Evolutionary conservation across 2,113 vertebrate species (phyloP).

Genomic region (Tetrax tetrax): DNA sequence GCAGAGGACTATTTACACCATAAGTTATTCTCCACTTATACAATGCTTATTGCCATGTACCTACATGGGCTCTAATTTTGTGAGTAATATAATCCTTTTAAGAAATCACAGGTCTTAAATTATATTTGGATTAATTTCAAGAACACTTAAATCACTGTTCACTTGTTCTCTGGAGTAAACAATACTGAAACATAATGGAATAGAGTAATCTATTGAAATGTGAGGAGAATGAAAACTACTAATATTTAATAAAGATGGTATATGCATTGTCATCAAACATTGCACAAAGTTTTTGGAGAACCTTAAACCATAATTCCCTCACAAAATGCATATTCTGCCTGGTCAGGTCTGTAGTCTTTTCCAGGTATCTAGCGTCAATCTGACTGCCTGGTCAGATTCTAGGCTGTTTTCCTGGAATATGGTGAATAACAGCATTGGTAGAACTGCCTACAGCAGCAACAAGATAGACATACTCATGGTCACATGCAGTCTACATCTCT

Average conservation of each 20-base stretch:
- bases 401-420: neutral
- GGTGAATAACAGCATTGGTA: neutral
- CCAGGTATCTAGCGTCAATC: neutral
- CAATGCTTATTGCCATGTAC: neutral
- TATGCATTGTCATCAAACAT: neutral
- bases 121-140: neutral
- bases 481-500: accelerated
- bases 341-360: neutral
- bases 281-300: neutral
- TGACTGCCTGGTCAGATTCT: neutral
- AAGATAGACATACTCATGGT: neutral
- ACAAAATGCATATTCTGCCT: neutral
- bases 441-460: neutral
- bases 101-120: neutral
- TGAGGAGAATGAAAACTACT: neutral
- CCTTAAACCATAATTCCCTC: neutral
- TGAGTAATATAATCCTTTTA: neutral
- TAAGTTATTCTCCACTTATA: neutral
- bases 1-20: accelerated
- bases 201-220: neutral
- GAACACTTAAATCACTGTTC: neutral
- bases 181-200: neutral
- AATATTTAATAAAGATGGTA: neutral
- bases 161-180: neutral
- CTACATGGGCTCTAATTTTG: neutral